phyloP scores from a whole-genome alignment of 2,113 vertebrate species.

The Rhegmatorhina hoffmannsi region DNA sequence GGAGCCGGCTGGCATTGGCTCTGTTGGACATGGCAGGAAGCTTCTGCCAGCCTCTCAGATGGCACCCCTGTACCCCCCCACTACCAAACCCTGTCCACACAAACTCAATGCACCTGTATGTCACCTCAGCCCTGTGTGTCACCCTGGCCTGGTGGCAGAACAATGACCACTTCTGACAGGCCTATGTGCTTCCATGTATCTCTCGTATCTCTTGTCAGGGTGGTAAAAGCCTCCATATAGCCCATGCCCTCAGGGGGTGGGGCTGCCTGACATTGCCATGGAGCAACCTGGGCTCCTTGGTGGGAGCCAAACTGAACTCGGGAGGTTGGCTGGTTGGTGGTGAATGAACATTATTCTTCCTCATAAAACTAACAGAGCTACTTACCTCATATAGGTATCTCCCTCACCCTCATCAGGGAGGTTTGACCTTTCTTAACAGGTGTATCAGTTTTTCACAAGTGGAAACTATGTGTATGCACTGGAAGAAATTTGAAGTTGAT shows the following conservation, averaged over 20 bases:
- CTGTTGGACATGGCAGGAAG: too few species aligned
- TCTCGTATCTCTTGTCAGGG: neutral
- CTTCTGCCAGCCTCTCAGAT: too few species aligned
- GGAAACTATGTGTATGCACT: neutral
- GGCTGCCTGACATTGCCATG: fast-evolving
- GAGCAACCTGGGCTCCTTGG: fast-evolving
- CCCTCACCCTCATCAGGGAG: fast-evolving
- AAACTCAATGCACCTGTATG: neutral
- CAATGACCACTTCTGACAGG: fast-evolving
- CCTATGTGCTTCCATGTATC: fast-evolving
- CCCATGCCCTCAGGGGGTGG: fast-evolving
- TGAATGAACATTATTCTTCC: too few species aligned
- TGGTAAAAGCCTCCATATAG: fast-evolving
- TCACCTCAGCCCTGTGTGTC: neutral
- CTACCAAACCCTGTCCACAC: neutral
- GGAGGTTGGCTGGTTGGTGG: too few species aligned
- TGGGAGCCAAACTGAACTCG: neutral
- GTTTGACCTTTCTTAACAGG: neutral
- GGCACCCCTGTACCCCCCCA: neutral
- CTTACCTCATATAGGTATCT: too few species aligned
- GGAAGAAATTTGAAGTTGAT: neutral
- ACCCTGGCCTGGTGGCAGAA: fast-evolving
- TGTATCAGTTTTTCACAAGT: neutral
- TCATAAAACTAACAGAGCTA: too few species aligned
- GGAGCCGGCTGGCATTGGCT: too few species aligned